These are phyloP conservation scores for Sclerurus mexicanus DNA, from an alignment of 2,113 vertebrate genomes.

Conservation along the genomic window DNA sequence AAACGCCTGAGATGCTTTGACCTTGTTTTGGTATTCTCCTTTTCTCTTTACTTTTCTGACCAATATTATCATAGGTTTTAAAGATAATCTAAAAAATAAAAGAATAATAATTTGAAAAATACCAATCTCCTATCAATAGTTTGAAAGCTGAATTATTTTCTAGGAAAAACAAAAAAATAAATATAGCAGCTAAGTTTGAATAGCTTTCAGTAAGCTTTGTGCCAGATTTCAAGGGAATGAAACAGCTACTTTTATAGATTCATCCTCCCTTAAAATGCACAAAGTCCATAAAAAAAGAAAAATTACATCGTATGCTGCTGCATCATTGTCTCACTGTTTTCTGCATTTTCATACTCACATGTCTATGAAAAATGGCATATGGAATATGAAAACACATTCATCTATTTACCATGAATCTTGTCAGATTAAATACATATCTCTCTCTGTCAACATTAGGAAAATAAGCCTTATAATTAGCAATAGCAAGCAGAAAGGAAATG, in stretches of 20 bases:
- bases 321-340: constrained; percentile 14
- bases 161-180: neutral
- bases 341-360: neutral
- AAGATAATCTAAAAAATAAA: neutral
- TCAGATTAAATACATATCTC: neutral
- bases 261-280: neutral
- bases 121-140: neutral
- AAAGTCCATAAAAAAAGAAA: constrained; percentile 41
- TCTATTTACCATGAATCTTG: neutral
- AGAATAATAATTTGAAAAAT: neutral
- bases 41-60: neutral
- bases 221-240: constrained; percentile 19
- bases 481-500: neutral
- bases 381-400: neutral
- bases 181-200: neutral
- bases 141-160: neutral
- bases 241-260: constrained; percentile 20
- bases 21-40: neutral
- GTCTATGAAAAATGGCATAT: constrained; percentile 13
- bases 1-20: neutral
- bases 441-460: neutral
- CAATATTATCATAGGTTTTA: neutral
- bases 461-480: neutral
- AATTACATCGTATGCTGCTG: constrained; percentile 45
- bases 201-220: neutral